Evolutionary conservation across 2,113 vertebrate species (phyloP), one percentile per base, ranked within the genome.

Genomic region (Perccottus glenii): DNA sequence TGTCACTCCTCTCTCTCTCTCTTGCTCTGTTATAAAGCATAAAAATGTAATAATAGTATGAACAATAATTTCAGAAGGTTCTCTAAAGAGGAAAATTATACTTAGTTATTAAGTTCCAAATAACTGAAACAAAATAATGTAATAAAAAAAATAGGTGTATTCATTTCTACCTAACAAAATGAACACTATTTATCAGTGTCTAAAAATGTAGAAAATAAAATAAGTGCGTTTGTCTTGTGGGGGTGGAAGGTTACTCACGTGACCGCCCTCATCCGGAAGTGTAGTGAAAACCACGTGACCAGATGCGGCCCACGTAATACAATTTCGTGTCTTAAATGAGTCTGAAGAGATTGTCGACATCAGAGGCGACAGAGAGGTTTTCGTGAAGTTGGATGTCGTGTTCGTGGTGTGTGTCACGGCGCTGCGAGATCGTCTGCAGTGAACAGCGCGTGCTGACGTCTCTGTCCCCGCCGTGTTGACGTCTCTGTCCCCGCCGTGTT

Each of bases 201-300:
- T 27, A 27, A 27, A 27, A 27, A 27, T 27, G 19, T 27, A 2
- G 3, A 27, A 27, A 27, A 1, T 45, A 45, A 10, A 45, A 40
- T 1, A 40, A 40, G 1, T 5, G 5, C 4, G 2, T 40, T 40
- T 40, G 2, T 40, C 4, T 9, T 67, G 11, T 12, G 46, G 82
- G n/a, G 77, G 77, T 86, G 83, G 78, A 82, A 11, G 46, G 6
- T 57, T 15, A 3, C 3, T 72, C 75, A 66, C 47, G 50, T 75
- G 60, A 68, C n/a, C 55, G 11, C 0, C 32, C 40, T 48, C 15
- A 77, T 15, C 77, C 67, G 80, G 84, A 84, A 86, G 70, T 43
- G 6, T 6, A 1, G 8, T 11, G 45, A 12, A 9, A 43, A 11
- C 10, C 83, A 85, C 15, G 69, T 84, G 76, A 84, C 68, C 32